Conservation (phyloP, 1,140 invertebrate genomes). For the Oedothorax gibbosus region DNA sequence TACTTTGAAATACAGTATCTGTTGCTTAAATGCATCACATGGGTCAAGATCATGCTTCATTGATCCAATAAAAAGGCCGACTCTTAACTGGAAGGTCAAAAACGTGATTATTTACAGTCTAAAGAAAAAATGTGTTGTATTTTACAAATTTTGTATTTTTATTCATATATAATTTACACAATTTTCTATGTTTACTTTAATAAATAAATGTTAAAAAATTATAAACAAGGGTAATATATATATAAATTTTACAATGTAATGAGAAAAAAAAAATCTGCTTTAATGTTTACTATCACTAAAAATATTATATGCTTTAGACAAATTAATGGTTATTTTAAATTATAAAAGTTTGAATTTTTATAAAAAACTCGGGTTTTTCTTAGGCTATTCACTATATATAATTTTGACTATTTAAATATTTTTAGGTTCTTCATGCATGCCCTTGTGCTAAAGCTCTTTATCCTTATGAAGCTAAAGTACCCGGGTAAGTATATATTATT, state of each 20-base stretch:
- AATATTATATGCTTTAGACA: too few relatives aligned
- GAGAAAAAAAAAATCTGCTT: background rate
- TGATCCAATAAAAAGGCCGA: too few relatives aligned
- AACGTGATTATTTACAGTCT: too few relatives aligned
- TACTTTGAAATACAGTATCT: background rate
- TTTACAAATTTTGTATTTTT: background rate
- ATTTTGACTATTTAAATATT: background rate
- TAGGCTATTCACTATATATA: background rate
- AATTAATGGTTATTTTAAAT: too few relatives aligned
- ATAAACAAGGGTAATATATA: background rate
- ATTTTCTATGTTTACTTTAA: background rate
- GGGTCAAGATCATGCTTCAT: too few relatives aligned
- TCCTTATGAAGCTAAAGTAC: slow-evolving; percentile 85
- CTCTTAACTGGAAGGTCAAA: too few relatives aligned
- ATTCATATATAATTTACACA: background rate
- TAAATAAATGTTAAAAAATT: too few relatives aligned
- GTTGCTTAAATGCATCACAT: too few relatives aligned
- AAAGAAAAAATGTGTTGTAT: too few relatives aligned
- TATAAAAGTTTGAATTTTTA: too few relatives aligned
- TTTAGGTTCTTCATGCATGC: slow-evolving; percentile 67
- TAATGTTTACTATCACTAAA: background rate
- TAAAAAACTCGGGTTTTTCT: too few relatives aligned
- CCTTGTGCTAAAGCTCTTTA: slow-evolving; percentile 89
- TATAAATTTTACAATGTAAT: background rate
- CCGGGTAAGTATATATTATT: slow-evolving; percentile 74